phyloP scores from a whole-genome alignment of 2,113 vertebrate genomes.

The Macaca nemestrina region DNA sequence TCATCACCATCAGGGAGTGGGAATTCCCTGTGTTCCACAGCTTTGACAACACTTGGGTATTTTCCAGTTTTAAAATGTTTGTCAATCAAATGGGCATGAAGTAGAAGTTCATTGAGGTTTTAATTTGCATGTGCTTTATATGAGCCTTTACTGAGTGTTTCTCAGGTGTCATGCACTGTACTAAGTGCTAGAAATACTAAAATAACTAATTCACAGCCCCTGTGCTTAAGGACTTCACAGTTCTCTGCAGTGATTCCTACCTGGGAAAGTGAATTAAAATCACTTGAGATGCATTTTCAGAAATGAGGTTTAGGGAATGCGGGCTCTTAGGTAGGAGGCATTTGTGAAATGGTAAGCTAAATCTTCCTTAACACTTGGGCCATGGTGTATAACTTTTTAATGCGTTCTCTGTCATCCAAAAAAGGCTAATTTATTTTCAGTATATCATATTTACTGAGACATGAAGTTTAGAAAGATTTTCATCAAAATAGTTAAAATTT shows the following conservation, averaged over 20 bases:
- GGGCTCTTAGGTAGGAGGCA: not conserved
- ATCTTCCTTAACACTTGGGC: not conserved
- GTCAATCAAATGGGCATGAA: not conserved
- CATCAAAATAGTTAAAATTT: slow-evolving; percentile 5
- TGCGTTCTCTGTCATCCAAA: not conserved
- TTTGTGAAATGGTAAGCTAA: not conserved
- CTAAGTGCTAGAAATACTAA: not conserved
- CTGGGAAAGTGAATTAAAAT: not conserved
- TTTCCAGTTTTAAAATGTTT: not conserved
- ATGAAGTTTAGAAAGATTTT: not conserved
- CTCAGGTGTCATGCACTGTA: not conserved
- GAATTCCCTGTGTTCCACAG: not conserved
- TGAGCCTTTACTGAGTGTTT: not conserved
- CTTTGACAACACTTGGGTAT: not conserved
- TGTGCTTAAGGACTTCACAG: not conserved
- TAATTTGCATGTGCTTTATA: not conserved
- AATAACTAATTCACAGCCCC: not conserved
- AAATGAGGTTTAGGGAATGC: not conserved
- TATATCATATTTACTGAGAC: not conserved
- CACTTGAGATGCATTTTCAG: not conserved
- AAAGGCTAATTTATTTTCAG: not conserved
- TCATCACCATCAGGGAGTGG: not conserved
- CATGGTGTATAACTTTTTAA: not conserved
- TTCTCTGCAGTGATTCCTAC: not conserved
- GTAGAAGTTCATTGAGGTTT: not conserved